Evolutionary conservation across 2,113 vertebrate species (phyloP).

Genomic region (Rhinoderma darwinii): DNA sequence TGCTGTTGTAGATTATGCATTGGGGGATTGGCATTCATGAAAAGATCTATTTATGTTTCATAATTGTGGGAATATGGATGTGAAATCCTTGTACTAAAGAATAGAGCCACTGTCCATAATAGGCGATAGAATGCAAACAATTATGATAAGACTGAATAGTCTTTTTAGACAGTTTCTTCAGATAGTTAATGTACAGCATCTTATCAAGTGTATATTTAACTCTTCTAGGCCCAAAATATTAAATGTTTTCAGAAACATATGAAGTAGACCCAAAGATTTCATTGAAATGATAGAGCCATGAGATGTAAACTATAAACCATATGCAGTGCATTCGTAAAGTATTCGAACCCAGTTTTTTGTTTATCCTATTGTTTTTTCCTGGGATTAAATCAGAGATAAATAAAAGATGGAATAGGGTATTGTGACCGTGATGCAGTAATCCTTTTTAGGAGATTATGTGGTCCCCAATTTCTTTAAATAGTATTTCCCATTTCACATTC

Average conservation of each 20-base stretch:
- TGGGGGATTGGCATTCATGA: neutral
- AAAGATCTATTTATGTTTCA: conserved; percentile 8
- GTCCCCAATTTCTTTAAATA: neutral
- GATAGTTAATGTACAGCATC: neutral
- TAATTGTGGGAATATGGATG: conserved; percentile 6
- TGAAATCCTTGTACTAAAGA: neutral
- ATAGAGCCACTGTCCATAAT: conserved; percentile 25
- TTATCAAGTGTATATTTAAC: neutral
- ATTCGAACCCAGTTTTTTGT: too few relatives aligned
- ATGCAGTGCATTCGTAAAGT: neutral
- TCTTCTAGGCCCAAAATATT: neutral
- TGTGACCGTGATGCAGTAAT: neutral
- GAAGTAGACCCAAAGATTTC: neutral
- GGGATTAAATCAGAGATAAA: neutral
- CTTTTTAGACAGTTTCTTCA: neutral
- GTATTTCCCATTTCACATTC: neutral
- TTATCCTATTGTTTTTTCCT: neutral
- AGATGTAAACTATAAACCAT: neutral
- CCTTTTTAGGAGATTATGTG: neutral
- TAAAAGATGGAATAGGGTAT: neutral
- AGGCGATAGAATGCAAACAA: conserved; percentile 17
- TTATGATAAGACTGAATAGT: conserved; percentile 14
- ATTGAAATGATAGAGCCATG: neutral
- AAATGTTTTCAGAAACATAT: neutral
- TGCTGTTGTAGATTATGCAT: conserved; percentile 27